Percentiles rank a stretch among this genome's conserved stretches.
phyloP scores from a whole-genome alignment of 2,888 invertebrate genomes.

The Dugesia japonica region DNA sequence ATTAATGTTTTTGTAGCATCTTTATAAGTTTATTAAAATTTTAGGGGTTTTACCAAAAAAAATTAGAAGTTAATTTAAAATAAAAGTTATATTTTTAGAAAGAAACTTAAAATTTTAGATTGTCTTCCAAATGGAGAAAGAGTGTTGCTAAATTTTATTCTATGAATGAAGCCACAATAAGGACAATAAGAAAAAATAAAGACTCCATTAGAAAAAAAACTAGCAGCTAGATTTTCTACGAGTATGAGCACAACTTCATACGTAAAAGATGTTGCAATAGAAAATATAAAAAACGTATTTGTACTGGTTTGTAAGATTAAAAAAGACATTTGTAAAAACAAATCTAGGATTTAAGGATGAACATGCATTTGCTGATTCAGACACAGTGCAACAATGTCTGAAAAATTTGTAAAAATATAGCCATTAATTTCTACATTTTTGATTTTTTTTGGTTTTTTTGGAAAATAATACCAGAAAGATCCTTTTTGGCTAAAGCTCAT shows the following conservation, averaged over 20 bases:
- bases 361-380: neutral
- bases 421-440: neutral
- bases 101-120: neutral
- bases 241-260: neutral
- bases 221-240: neutral
- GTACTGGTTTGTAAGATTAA: neutral
- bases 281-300: neutral
- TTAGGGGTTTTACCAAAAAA: too few species aligned
- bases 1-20: too few species aligned
- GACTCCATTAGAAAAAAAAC: neutral
- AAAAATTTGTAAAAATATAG: neutral
- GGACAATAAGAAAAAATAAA: neutral
- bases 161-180: neutral
- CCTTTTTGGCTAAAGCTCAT: neutral
- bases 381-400: neutral
- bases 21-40: too few species aligned
- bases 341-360: neutral
- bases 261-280: neutral
- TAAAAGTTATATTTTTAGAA: neutral
- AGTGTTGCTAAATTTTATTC: neutral
- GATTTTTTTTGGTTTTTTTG: neutral
- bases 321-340: neutral
- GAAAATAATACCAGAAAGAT: neutral
- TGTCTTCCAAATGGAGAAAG: neutral
- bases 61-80: neutral